Evolutionary conservation across 2,797 vertebrate species (phyloP).

Genomic region (Parauchenoglanis ngamensis): DNA sequence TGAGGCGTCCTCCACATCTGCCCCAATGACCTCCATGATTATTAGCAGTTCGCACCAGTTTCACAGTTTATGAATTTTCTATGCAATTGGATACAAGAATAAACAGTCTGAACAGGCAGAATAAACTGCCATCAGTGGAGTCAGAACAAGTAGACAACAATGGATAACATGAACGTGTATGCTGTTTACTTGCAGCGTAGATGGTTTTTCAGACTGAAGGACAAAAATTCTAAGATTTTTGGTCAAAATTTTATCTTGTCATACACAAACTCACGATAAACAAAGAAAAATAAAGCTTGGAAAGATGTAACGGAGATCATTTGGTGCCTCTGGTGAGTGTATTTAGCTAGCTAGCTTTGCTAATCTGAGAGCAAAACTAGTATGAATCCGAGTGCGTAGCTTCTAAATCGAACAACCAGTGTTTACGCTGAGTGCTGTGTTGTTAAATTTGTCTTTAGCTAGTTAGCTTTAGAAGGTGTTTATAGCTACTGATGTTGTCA

Average conservation of each 20-base stretch:
- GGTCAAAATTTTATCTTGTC: neutral
- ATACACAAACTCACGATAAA: neutral
- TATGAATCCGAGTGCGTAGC: neutral
- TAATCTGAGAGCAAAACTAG: neutral
- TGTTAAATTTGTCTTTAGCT: neutral
- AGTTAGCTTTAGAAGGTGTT: neutral
- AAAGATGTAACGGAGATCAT: neutral
- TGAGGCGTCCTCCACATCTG: neutral
- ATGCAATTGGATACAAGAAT: neutral
- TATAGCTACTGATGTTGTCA: neutral
- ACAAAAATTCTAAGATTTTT: too few species aligned
- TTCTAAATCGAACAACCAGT: neutral
- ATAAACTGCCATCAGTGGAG: neutral
- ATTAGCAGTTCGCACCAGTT: neutral
- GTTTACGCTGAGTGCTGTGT: neutral
- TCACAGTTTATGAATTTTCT: neutral
- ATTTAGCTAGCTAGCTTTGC: neutral
- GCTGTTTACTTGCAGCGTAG: too few species aligned
- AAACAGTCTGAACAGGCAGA: too few species aligned
- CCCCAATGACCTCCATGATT: neutral
- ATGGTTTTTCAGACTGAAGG: too few species aligned
- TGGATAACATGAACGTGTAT: too few species aligned
- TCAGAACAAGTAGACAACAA: neutral
- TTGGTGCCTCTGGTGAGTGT: neutral
- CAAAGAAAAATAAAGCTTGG: neutral